Percentiles rank a stretch among this genome's conserved stretches.
phyloP scores from a whole-genome alignment of 2,888 invertebrate species.

The Itoplectis maculator region DNA sequence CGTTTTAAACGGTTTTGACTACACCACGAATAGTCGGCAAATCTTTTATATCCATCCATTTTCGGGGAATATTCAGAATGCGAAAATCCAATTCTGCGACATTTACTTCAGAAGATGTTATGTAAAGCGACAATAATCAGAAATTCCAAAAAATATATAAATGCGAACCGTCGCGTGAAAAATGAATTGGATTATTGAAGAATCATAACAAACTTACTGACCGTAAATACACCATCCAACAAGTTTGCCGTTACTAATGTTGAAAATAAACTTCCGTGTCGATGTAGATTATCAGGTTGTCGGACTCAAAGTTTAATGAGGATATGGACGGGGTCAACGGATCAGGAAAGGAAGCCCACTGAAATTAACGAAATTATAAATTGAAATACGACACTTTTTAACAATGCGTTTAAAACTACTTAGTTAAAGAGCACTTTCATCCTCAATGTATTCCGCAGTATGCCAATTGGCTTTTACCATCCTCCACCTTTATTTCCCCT shows the following conservation, averaged over 20 bases:
- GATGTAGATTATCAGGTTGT: neutral
- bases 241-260: neutral
- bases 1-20: constrained; percentile 12
- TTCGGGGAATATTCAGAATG: neutral
- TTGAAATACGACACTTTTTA: no score
- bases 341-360: neutral
- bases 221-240: no score
- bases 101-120: neutral
- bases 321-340: neutral
- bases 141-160: no score
- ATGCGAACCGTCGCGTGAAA: no score
- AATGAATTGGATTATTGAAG: no score
- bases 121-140: neutral
- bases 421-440: no score
- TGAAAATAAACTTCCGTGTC: neutral
- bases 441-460: no score
- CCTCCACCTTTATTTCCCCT: no score
- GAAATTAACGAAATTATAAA: neutral
- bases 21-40: constrained; percentile 1
- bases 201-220: no score
- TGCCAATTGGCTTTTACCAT: no score
- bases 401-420: no score
- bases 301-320: neutral
- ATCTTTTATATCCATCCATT: neutral
- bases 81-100: neutral